A percentile compares a stretch with the other conserved stretches of the same genome.
Conservation (phyloP, 2,888 invertebrate species). For the Iphiclides podalirius region DNA sequence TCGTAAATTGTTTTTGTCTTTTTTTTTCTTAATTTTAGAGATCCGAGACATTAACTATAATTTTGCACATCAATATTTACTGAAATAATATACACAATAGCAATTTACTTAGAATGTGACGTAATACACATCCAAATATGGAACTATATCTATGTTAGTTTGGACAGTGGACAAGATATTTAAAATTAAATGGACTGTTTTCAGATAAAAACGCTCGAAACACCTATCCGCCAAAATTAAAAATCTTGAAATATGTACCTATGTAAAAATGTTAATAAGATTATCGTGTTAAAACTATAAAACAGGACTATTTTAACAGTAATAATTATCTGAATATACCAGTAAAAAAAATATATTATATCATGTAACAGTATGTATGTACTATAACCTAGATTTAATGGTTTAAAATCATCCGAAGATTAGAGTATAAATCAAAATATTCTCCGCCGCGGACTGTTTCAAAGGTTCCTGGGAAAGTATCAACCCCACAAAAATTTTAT, state of each 20-base stretch:
- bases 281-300: conserved; percentile 70
- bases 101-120: conserved; percentile 72
- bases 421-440: conserved; percentile 28
- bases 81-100: conserved; percentile 79
- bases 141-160: conserved; percentile 75
- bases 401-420: conserved; percentile 32
- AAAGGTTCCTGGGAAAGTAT: conserved; percentile 17
- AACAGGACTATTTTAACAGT: conserved; percentile 71
- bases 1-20: conserved; percentile 78
- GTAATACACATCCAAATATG: conserved; percentile 79
- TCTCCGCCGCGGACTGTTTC: conserved; percentile 9
- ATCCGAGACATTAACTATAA: conserved; percentile 80
- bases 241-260: conserved; percentile 55
- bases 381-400: conserved; percentile 56
- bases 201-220: conserved; percentile 39
- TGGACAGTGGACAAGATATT: conserved; percentile 75
- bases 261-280: conserved; percentile 54
- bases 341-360: conserved; percentile 76
- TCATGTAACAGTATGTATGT: conserved; percentile 59
- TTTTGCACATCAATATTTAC: conserved; percentile 78
- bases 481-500: conserved; percentile 14
- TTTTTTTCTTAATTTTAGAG: conserved; percentile 78
- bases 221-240: conserved; percentile 34
- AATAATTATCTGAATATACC: conserved; percentile 76
- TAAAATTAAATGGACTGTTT: conserved; percentile 67